Evolutionary conservation across 2,797 vertebrate species (phyloP).

Genomic region (Ctenochaetus hawaiiensis): DNA sequence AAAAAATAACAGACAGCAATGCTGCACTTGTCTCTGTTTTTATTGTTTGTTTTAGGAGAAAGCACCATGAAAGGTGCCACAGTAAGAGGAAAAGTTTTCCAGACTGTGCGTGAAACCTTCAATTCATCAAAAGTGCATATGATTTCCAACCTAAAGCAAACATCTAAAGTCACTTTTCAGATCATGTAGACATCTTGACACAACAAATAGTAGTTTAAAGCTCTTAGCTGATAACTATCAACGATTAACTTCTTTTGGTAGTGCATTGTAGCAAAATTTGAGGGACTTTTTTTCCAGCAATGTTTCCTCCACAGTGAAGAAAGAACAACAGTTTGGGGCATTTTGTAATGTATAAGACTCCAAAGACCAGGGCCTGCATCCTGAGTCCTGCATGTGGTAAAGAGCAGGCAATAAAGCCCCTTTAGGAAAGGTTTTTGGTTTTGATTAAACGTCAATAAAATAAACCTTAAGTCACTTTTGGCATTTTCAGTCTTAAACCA

Average conservation of each 20-base stretch:
- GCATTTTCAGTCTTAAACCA: neutral
- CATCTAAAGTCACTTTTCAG: neutral
- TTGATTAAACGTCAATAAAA: constrained; percentile 8
- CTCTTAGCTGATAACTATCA: neutral
- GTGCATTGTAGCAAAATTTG: neutral
- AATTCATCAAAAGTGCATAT: neutral
- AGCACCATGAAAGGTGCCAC: constrained; percentile 38
- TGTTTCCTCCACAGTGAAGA: too few relatives aligned
- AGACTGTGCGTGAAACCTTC: constrained; percentile 27
- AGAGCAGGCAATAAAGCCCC: neutral
- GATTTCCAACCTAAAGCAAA: neutral
- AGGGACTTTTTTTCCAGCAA: neutral
- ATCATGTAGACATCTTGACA: constrained; percentile 3
- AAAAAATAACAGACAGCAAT: constrained; percentile 39
- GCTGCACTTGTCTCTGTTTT: constrained; percentile 49
- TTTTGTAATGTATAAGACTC: neutral
- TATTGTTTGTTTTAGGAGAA: constrained; percentile 37
- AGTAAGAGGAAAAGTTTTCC: constrained; percentile 22
- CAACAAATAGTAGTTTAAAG: neutral
- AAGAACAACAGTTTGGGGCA: too few relatives aligned
- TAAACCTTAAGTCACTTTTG: neutral
- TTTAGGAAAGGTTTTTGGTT: neutral
- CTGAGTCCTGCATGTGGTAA: neutral
- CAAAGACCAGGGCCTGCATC: neutral
- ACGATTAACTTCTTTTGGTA: neutral